These are phyloP conservation scores for Leuctra nigra DNA, from an alignment of 2,888 invertebrate species.

Conservation along the genomic window DNA sequence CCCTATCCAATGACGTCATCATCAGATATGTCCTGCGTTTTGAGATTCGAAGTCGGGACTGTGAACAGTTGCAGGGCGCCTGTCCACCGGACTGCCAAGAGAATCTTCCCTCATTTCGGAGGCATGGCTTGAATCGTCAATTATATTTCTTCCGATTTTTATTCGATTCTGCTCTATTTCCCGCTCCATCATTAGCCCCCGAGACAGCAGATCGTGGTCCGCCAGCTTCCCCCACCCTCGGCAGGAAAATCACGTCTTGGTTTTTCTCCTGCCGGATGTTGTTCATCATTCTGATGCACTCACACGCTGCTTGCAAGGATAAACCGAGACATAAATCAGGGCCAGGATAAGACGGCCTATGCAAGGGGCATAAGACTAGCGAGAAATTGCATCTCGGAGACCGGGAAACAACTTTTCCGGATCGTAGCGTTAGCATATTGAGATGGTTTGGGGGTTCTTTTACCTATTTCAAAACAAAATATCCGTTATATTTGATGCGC, in stretches of 20 bases:
- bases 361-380: too few relatives aligned
- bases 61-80: background rate
- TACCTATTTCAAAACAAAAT: too few relatives aligned
- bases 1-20: constrained; percentile 19
- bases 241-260: constrained; percentile 22
- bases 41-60: background rate
- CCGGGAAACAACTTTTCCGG: too few relatives aligned
- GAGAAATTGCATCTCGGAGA: too few relatives aligned
- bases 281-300: constrained; percentile 1
- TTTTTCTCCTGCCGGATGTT: constrained; percentile 1
- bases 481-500: too few relatives aligned
- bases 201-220: too few relatives aligned
- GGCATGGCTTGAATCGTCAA: background rate
- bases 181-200: too few relatives aligned
- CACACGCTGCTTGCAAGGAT: background rate
- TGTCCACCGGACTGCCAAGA: constrained; percentile 1
- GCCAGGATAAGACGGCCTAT: too few relatives aligned
- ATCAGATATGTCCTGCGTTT: constrained; percentile 21
- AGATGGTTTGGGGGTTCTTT: too few relatives aligned
- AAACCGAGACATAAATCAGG: background rate
- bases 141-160: too few relatives aligned
- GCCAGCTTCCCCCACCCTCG: too few relatives aligned
- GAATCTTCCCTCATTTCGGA: background rate
- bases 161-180: background rate
- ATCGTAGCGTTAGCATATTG: too few relatives aligned